Conservation (phyloP, 2,797 vertebrate species). For the Taeniopygia guttata region DNA sequence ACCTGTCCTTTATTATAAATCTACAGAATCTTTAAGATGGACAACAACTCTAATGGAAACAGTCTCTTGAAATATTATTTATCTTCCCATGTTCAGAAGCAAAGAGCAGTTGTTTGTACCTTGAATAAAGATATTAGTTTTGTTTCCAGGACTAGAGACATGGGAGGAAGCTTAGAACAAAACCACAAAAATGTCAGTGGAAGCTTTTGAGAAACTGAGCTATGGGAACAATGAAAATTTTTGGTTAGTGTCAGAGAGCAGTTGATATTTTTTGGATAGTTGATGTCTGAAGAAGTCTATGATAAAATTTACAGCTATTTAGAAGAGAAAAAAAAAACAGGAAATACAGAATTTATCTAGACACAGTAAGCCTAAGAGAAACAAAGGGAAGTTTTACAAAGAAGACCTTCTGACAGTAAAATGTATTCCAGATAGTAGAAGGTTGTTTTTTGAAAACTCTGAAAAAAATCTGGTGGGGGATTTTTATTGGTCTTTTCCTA, state of each 20-base stretch:
- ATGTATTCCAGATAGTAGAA: not conserved
- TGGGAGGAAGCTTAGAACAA: not conserved
- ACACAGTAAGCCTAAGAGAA: not conserved
- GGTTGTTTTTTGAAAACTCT: not conserved
- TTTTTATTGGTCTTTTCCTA: not conserved
- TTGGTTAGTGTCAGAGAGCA: not conserved
- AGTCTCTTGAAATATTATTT: not conserved
- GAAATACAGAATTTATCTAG: not conserved
- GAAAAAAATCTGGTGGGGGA: not conserved
- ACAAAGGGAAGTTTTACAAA: not conserved
- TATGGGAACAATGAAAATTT: not conserved
- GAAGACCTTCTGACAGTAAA: not conserved
- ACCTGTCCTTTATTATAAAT: not conserved
- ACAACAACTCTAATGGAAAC: not conserved
- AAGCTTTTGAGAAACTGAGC: not conserved
- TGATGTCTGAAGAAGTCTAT: not conserved
- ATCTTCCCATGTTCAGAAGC: not conserved
- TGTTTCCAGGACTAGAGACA: not conserved
- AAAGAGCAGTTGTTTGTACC: not conserved
- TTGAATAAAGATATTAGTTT: not conserved
- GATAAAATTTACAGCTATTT: not conserved
- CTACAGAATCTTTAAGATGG: not conserved
- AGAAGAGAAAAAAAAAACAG: not conserved
- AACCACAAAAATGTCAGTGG: not conserved
- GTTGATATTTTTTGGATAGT: not conserved